Conservation (phyloP, 2,113 vertebrate genomes). For the Phodopus roborovskii region DNA sequence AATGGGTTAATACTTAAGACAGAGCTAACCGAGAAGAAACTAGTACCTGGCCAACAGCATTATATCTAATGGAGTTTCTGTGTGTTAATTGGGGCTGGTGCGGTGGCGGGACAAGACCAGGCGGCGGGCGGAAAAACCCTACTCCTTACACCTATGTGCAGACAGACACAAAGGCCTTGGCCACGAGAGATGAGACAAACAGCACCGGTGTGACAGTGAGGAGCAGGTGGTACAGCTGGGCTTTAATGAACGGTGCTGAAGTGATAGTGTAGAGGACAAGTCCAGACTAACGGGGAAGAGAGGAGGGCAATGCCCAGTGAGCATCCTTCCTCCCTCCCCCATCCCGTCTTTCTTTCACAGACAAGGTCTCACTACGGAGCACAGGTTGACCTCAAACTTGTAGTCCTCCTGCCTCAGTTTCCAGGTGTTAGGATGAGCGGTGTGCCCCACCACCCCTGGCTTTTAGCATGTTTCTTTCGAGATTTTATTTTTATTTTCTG, state of each 20-base stretch:
- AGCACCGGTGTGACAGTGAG: accelerated
- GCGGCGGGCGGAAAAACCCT: too few relatives aligned
- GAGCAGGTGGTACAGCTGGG: too few relatives aligned
- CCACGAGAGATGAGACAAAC: background rate
- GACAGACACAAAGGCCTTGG: background rate
- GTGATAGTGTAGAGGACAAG: background rate
- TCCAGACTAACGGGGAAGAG: background rate
- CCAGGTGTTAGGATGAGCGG: background rate
- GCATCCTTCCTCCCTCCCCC: too few relatives aligned
- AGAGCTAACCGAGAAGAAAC: too few relatives aligned
- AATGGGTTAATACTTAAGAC: too few relatives aligned
- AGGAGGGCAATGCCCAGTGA: too few relatives aligned
- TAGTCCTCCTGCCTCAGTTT: background rate
- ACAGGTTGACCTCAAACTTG: background rate
- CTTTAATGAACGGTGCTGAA: background rate
- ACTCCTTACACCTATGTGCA: too few relatives aligned
- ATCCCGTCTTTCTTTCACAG: background rate
- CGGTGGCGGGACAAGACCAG: too few relatives aligned
- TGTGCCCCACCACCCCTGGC: background rate
- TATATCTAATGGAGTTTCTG: too few relatives aligned
- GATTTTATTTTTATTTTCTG: background rate
- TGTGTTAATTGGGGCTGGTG: too few relatives aligned
- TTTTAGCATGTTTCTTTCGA: background rate
- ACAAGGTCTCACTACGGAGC: background rate
- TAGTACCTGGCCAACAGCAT: too few relatives aligned